Percentiles rank a stretch among this genome's conserved stretches.
Evolutionary conservation across 2,797 vertebrate genomes (phyloP).

Genomic region (Enteromius thamalakanensis): DNA sequence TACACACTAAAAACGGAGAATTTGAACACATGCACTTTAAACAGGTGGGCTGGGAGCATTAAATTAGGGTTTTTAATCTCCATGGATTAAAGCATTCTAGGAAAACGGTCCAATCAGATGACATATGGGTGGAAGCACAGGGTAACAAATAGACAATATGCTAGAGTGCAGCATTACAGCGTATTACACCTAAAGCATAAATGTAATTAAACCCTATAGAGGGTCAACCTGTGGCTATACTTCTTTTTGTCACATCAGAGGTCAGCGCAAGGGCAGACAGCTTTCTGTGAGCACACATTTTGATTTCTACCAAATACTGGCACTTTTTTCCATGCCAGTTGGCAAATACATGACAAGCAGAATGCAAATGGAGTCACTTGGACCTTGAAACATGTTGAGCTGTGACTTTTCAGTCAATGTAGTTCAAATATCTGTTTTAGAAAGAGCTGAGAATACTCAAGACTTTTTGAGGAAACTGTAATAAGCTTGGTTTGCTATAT

Average conservation of each 20-base stretch:
- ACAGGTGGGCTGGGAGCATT: neutral
- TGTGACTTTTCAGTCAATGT: neutral
- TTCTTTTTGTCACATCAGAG: conserved; percentile 2
- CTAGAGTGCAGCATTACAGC: conserved; percentile 7
- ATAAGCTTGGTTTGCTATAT: neutral
- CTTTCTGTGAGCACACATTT: neutral
- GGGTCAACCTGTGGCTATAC: neutral
- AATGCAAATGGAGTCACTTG: conserved; percentile 32
- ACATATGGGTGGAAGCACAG: neutral
- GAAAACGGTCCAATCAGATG: conserved; percentile 24
- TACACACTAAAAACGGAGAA: neutral
- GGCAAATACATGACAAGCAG: conserved; percentile 3
- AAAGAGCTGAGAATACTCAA: neutral
- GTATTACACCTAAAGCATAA: conserved; percentile 19
- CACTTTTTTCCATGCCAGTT: conserved; percentile 14
- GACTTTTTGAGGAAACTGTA: neutral
- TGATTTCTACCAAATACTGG: neutral
- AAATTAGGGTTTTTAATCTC: conserved; percentile 43
- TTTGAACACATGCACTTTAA: neutral
- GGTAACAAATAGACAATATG: conserved; percentile 35
- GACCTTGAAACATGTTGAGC: conserved; percentile 16
- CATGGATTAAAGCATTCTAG: conserved; percentile 32
- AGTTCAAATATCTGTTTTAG: conserved; percentile 6
- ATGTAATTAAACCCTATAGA: conserved; percentile 31
- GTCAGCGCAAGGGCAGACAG: conserved; percentile 17